Percentiles rank a stretch among this genome's conserved stretches.
Evolutionary conservation across 64 coral and sea anemone genomes (phyloP).

Genomic region (Montipora foliosa): DNA sequence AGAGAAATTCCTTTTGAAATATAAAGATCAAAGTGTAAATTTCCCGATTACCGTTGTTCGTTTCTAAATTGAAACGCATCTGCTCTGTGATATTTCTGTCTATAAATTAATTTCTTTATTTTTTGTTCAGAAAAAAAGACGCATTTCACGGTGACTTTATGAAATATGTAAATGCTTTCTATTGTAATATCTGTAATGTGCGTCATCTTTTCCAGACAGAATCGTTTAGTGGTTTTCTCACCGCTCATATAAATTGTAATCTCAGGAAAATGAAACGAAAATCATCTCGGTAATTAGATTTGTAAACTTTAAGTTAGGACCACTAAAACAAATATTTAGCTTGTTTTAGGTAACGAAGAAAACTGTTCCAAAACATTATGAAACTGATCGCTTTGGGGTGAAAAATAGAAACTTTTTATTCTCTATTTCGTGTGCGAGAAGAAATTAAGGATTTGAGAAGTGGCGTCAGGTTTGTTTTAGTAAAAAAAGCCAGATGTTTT

Average conservation of each 20-base stretch:
- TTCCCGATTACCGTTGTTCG: too few relatives aligned
- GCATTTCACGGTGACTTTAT: too few relatives aligned
- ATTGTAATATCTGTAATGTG: too few relatives aligned
- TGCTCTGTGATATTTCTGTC: too few relatives aligned
- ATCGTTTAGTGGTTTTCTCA: background rate
- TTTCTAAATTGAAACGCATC: too few relatives aligned
- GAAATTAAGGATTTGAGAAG: background rate
- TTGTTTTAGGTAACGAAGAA: background rate
- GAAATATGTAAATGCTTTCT: too few relatives aligned
- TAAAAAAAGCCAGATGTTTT: background rate
- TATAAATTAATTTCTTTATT: too few relatives aligned
- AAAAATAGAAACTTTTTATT: background rate
- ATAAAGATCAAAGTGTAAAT: too few relatives aligned
- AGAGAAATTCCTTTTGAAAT: too few relatives aligned
- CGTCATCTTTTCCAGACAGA: background rate
- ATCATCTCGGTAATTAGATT: background rate
- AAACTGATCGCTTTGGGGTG: background rate
- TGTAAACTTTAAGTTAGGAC: background rate
- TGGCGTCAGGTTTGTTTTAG: slow-evolving; percentile 17
- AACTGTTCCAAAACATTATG: background rate
- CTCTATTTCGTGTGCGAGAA: background rate
- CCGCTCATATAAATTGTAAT: background rate
- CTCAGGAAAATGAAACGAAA: background rate
- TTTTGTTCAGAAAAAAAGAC: too few relatives aligned
- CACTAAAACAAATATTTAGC: background rate